phyloP scores from a whole-genome alignment of 2,888 invertebrate species.

The Craniophora ligustri region DNA sequence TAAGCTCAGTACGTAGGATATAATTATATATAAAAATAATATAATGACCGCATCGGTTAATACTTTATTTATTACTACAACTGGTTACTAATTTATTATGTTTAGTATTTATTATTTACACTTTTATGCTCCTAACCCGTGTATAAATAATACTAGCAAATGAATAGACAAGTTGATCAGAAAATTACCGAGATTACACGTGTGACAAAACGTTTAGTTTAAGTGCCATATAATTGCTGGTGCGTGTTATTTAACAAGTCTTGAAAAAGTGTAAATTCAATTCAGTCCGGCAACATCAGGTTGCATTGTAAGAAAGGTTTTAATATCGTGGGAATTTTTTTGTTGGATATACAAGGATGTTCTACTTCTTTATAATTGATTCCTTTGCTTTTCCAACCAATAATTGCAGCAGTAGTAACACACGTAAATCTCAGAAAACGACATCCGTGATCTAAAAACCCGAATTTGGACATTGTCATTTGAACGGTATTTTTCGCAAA shows the following conservation, averaged over 20 bases:
- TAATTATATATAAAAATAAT: too few species aligned
- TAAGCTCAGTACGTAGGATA: too few species aligned
- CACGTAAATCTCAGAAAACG: slow-evolving; percentile 4
- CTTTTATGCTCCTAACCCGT: too few species aligned
- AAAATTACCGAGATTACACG: slow-evolving; percentile 50
- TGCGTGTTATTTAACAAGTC: slow-evolving; percentile 59
- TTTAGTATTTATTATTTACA: too few species aligned
- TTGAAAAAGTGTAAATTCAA: slow-evolving; percentile 57
- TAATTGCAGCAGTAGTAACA: slow-evolving; percentile 4
- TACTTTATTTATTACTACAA: too few species aligned
- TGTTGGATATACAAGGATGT: slow-evolving; percentile 18
- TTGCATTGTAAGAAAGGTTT: slow-evolving; percentile 52
- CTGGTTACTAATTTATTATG: too few species aligned
- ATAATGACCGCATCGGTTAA: too few species aligned
- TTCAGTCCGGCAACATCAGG: slow-evolving; percentile 48
- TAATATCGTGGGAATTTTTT: slow-evolving; percentile 59
- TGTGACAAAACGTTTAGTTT: slow-evolving; percentile 54
- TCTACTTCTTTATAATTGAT: slow-evolving; percentile 17
- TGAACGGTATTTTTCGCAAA: slow-evolving; percentile 78
- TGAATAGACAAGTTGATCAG: slow-evolving; percentile 34
- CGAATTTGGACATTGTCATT: slow-evolving; percentile 73
- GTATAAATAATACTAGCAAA: slow-evolving; percentile 3
- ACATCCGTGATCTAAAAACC: slow-evolving; percentile 72
- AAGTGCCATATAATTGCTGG: slow-evolving; percentile 56
- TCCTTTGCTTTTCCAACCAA: neutral